A percentile compares a stretch with the other conserved stretches of the same genome.
Evolutionary conservation across 2,797 vertebrate genomes (phyloP).

Genomic region (Mus spretus): DNA sequence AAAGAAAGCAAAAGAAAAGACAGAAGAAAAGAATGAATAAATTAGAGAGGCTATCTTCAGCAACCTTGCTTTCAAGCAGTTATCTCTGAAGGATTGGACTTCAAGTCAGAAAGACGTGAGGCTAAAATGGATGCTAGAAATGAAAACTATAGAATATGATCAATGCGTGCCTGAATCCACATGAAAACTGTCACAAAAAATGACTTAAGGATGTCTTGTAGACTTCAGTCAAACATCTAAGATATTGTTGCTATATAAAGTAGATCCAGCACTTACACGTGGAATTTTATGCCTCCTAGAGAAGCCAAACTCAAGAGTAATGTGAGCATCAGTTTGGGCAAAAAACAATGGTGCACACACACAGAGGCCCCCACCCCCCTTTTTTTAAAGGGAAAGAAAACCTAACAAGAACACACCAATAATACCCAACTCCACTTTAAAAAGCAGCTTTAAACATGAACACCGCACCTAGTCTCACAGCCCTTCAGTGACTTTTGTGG

Average conservation of each 20-base stretch:
- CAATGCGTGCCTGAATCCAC: neutral
- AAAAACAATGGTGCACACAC: neutral
- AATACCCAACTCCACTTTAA: constrained; percentile 23
- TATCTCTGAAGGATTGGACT: constrained; percentile 54
- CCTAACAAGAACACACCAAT: neutral
- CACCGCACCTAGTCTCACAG: constrained; percentile 35
- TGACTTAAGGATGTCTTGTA: neutral
- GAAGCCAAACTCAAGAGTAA: constrained; percentile 5
- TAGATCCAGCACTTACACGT: neutral
- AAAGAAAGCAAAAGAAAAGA: neutral
- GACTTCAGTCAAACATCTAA: neutral
- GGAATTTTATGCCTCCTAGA: neutral
- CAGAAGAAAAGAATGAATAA: neutral
- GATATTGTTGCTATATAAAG: constrained; percentile 22
- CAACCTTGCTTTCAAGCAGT: neutral
- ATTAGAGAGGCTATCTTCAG: neutral
- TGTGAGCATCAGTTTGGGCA: neutral
- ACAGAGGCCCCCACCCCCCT: neutral
- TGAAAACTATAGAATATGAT: neutral
- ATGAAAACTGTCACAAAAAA: neutral
- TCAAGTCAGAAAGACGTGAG: neutral
- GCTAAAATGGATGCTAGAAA: constrained; percentile 15
- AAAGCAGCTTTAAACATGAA: constrained; percentile 44
- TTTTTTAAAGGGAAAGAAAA: neutral
- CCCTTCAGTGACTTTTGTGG: constrained; percentile 43